phyloP scores from a whole-genome alignment of 1,140 invertebrate genomes.

The Bombyx mandarina region DNA sequence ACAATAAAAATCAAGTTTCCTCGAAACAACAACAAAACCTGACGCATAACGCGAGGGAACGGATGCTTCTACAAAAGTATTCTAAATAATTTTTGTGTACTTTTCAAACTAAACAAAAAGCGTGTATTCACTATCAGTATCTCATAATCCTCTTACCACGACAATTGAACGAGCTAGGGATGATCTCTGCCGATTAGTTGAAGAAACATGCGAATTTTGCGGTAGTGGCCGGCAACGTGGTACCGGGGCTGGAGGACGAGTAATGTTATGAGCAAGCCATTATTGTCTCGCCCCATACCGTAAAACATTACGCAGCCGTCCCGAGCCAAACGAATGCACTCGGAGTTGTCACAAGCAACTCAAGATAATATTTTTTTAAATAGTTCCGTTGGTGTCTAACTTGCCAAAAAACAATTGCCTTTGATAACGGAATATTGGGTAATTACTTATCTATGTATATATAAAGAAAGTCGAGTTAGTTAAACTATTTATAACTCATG shows the following conservation, averaged over 20 bases:
- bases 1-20: too few relatives aligned
- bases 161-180: neutral
- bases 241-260: slow-evolving; percentile 58
- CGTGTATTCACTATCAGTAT: slow-evolving; percentile 14
- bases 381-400: neutral
- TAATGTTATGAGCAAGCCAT: slow-evolving; percentile 71
- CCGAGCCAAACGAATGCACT: slow-evolving; percentile 39
- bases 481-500: too few relatives aligned
- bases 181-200: slow-evolving; percentile 3
- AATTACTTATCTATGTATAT: too few relatives aligned
- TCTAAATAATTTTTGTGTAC: slow-evolving; percentile 22
- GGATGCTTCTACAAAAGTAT: slow-evolving; percentile 24
- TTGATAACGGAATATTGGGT: too few relatives aligned
- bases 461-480: too few relatives aligned
- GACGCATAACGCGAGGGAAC: slow-evolving; percentile 12
- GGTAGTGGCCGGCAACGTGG: slow-evolving; percentile 38
- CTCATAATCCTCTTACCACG: slow-evolving; percentile 34
- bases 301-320: slow-evolving; percentile 67
- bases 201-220: slow-evolving; percentile 25
- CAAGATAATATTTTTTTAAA: slow-evolving; percentile 3
- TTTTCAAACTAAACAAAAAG: slow-evolving; percentile 42
- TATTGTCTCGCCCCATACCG: slow-evolving; percentile 70
- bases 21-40: neutral
- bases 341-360: slow-evolving; percentile 45
- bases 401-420: too few relatives aligned